phyloP scores from a whole-genome alignment of 2,888 invertebrate genomes.

The Diarsia rubi region DNA sequence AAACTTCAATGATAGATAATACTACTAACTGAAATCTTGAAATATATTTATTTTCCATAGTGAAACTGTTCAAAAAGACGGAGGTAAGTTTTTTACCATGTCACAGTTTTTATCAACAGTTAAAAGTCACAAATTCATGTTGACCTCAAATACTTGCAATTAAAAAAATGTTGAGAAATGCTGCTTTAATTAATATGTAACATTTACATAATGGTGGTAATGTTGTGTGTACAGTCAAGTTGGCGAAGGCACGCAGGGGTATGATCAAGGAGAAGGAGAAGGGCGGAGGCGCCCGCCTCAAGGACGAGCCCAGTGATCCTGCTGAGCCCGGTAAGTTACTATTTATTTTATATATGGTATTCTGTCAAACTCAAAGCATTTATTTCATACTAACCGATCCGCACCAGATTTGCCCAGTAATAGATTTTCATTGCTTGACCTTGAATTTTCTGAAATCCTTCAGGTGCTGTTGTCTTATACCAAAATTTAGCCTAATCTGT shows the following conservation, averaged over 20 bases:
- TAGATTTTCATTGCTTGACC: neutral
- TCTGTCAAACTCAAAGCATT: neutral
- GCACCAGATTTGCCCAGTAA: neutral
- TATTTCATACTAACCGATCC: neutral
- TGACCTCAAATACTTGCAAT: neutral
- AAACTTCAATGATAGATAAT: neutral
- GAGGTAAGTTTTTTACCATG: neutral
- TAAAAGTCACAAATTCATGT: too few species aligned
- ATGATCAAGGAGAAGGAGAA: conserved; percentile 91
- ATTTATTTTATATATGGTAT: neutral
- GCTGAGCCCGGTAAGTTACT: conserved; percentile 85
- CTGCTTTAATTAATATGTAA: neutral
- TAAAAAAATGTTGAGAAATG: neutral
- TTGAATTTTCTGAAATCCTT: neutral
- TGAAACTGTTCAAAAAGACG: neutral
- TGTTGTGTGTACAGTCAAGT: conserved; percentile 85
- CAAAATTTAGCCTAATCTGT: neutral
- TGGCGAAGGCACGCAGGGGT: conserved; percentile 92
- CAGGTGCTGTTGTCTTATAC: neutral
- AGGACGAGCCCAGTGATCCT: conserved; percentile 89
- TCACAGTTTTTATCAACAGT: neutral
- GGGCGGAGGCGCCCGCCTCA: conserved; percentile 89
- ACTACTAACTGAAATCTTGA: neutral
- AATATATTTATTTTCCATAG: neutral
- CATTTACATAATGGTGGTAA: conserved; percentile 26